Conservation (phyloP, 1,140 invertebrate genomes). For the Ooceraea biroi region DNA sequence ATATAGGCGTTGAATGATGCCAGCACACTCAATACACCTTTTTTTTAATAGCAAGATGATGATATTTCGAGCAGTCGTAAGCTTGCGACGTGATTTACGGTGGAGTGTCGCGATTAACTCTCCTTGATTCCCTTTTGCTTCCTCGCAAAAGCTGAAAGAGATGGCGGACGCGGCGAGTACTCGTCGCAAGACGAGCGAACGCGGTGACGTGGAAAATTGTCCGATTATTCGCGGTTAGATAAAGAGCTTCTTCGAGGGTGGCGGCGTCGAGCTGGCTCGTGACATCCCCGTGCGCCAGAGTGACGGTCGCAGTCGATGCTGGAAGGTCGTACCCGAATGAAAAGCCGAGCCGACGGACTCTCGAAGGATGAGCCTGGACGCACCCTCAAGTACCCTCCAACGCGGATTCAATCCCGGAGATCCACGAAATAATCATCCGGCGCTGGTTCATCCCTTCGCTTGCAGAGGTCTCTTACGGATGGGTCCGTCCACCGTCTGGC, state of each 20-base stretch:
- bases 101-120: slow-evolving; percentile 63
- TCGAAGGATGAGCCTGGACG: slow-evolving; percentile 76
- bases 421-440: slow-evolving; percentile 84
- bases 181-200: slow-evolving; percentile 78
- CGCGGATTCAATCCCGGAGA: slow-evolving; percentile 83
- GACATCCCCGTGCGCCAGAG: slow-evolving; percentile 52
- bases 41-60: slow-evolving; percentile 17
- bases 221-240: slow-evolving; percentile 83
- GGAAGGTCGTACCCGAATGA: slow-evolving; percentile 73
- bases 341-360: slow-evolving; percentile 79
- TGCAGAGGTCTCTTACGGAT: slow-evolving; percentile 79
- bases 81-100: slow-evolving; percentile 24
- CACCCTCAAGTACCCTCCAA: slow-evolving; percentile 83
- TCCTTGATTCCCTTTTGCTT: slow-evolving; percentile 69
- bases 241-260: slow-evolving; percentile 77
- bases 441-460: slow-evolving; percentile 81
- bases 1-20: not conserved
- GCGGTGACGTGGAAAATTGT: slow-evolving; percentile 83
- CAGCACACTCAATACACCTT: not conserved
- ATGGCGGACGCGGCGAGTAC: slow-evolving; percentile 56
- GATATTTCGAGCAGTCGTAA: slow-evolving; percentile 12
- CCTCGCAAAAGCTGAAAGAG: not conserved
- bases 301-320: slow-evolving; percentile 49
- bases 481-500: slow-evolving; percentile 71
- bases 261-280: slow-evolving; percentile 47